Base-by-base conservation (phyloP, 2,113 vertebrate species). In the Osmerus eperlanus region DNA sequence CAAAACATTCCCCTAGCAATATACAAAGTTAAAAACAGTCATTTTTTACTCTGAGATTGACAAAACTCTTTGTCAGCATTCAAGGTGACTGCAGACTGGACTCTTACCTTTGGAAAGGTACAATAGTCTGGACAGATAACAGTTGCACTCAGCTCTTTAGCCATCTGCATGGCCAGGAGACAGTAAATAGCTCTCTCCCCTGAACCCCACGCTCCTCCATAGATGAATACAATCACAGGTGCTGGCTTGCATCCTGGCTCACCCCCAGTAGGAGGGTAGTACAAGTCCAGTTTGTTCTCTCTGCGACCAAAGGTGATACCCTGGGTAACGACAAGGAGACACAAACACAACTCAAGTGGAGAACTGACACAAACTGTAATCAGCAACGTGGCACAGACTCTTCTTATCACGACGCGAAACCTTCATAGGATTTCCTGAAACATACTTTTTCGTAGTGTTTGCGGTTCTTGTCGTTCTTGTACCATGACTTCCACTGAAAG, bases 81-180 rank as follows among this genome's bases (percentile, higher is more conserved):
- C 4, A 8, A 15, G 29, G 14, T n/a, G 55, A 19, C 7, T 47
- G 9, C 9, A 47, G 9, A 2, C 9, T 25, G 58, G 25, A 47
- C 29, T 52, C 60, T 58, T 71, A 92, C 92, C 88, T 91, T 89
- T 56, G 92, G 91, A 84, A 88, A 91, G 61, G 74, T 91, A 73
- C 78, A 82, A 84, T 93, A 93, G 84, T 93, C 91, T 0, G 90
- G 92, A 72, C 92, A 93, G 65, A 92, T 56, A 16, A 93, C 91
- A 4, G 79, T 68, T n/a, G 85, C 85, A 47, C 70, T 78, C 61
- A 92, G 86, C 71, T 92, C 87, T 58, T 91, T 82, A 56, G 91
- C 86, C 85, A 91, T 88, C 61, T 88, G 88, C n/a, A 80, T 41
- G 65, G 89, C 89, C 70, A 93, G 78, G 63, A 93, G 80, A 77